Evolutionary conservation across 1,140 invertebrate genomes (phyloP), one percentile per base, ranked within the genome.

Genomic region (Helicorthomorpha holstii): DNA sequence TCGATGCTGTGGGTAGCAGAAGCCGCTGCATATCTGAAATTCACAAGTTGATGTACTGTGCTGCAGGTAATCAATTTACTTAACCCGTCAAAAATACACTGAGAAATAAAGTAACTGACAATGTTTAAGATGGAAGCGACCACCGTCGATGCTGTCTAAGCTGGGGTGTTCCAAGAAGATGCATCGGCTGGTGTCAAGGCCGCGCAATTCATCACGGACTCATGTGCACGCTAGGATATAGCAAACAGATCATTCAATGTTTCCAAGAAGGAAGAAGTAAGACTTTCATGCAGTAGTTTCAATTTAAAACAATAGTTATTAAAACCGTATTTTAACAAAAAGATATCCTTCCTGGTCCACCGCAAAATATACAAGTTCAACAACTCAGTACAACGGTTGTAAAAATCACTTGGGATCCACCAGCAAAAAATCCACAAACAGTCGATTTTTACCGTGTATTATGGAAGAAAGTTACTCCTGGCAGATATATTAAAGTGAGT

Each of bases 41-140:
- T 59, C 79, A 85, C 64, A 88, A 88, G 60, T 68, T 87, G 19
- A 85, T 88, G 82, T 79, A 79, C 60, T 87, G 84, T 60, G 82
- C 82, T 1, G 80, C 83, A 54, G 83, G 84, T 69, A 61, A 56
- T 44, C 43, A n/a, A 16, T 25, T 22, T 34, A 7, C 29, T 29
- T n/a, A n/a, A n/a, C n/a, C n/a, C n/a, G n/a, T n/a, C n/a, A n/a
- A n/a, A n/a, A n/a, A n/a, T n/a, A n/a, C n/a, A n/a, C n/a, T n/a
- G n/a, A n/a, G 48, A 47, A 25, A 16, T 23, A 24, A 22, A 1
- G 50, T 34, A 48, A 45, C 43, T 55, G 19, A 21, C 1, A 24
- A 34, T 24, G 49, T 60, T 43, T 49, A 59, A 73, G 74, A 86
- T 60, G 80, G 81, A 1, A 74, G 81, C 57, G 84, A 88, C 65